Percentiles rank a stretch among this genome's conserved stretches.
Conservation (phyloP, 1,140 invertebrate genomes). For the Cotesia chilonis region DNA sequence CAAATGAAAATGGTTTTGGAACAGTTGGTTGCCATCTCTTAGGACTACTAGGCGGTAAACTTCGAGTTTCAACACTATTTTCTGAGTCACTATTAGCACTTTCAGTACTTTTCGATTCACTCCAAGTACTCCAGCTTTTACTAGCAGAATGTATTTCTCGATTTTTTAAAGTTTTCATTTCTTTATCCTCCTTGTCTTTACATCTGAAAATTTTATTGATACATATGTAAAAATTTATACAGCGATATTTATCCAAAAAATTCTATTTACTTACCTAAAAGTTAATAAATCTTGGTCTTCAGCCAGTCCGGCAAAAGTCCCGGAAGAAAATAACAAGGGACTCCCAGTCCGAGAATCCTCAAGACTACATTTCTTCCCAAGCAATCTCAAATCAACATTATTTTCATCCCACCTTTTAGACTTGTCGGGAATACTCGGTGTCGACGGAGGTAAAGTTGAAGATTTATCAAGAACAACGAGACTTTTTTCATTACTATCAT, state of each 20-base stretch:
- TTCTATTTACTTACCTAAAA: conserved; percentile 46
- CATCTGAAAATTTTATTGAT: conserved; percentile 38
- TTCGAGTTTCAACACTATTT: conserved; percentile 57
- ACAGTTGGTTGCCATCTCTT: conserved; percentile 66
- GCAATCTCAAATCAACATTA: conserved; percentile 49
- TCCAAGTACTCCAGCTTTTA: conserved; percentile 55
- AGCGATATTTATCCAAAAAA: too few relatives aligned
- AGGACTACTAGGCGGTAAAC: conserved; percentile 53
- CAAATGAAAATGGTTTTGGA: conserved; percentile 75
- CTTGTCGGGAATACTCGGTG: conserved; percentile 27
- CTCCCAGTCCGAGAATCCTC: conserved; percentile 53
- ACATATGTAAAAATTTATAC: not conserved
- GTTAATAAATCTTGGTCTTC: conserved; percentile 58
- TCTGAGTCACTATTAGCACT: conserved; percentile 53
- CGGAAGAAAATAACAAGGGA: conserved; percentile 51
- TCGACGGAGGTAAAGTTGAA: not conserved
- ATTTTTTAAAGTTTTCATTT: conserved; percentile 51
- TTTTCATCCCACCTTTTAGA: conserved; percentile 38
- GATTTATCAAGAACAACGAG: conserved; percentile 24
- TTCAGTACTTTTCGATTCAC: conserved; percentile 53
- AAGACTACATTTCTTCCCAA: conserved; percentile 58
- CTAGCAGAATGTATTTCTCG: conserved; percentile 52
- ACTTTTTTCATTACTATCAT: conserved; percentile 46
- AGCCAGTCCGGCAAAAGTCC: conserved; percentile 51
- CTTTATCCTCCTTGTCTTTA: conserved; percentile 50